A percentile compares a stretch with the other conserved stretches of the same genome.
Conservation (phyloP, 1,140 invertebrate genomes). For the Drosophila ficusphila region DNA sequence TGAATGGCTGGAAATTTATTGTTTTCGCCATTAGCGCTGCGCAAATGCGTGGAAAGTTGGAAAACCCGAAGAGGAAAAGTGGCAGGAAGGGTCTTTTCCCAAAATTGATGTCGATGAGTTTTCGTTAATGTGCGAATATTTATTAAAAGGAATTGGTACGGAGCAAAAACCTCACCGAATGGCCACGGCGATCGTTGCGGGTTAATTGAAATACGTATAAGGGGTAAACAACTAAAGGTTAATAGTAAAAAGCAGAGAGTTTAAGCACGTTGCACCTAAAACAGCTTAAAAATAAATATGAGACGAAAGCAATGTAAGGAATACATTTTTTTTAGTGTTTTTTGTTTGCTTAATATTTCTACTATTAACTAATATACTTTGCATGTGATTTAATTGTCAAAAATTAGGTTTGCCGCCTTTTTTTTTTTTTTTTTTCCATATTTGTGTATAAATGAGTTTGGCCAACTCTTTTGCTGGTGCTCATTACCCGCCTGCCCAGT, state of each 20-base stretch:
- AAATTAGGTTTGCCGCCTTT: too few species aligned
- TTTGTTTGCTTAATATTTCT: too few species aligned
- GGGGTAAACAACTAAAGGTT: constrained; percentile 1
- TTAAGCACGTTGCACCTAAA: too few species aligned
- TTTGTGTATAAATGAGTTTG: constrained; percentile 42
- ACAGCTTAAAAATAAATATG: too few species aligned
- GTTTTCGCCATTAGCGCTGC: constrained; percentile 76
- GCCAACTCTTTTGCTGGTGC: constrained; percentile 34
- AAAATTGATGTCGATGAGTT: constrained; percentile 52
- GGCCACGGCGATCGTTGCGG: constrained; percentile 27
- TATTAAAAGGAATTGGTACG: constrained; percentile 70
- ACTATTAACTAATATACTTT: too few species aligned
- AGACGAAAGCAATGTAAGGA: too few species aligned
- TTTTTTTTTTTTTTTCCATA: constrained; percentile 16
- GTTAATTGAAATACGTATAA: constrained; percentile 63
- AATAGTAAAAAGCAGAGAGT: not conserved
- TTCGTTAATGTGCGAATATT: constrained; percentile 79
- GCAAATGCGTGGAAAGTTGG: constrained; percentile 52
- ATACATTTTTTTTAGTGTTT: too few species aligned
- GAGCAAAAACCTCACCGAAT: not conserved
- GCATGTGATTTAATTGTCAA: too few species aligned
- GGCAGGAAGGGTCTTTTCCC: constrained; percentile 29
- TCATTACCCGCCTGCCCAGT: constrained; percentile 71
- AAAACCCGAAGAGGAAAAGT: constrained; percentile 1
- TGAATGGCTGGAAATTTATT: constrained; percentile 69